These are phyloP conservation scores for Zosterops borbonicus DNA, from an alignment of 2,113 vertebrate species.

Conservation along the genomic window DNA sequence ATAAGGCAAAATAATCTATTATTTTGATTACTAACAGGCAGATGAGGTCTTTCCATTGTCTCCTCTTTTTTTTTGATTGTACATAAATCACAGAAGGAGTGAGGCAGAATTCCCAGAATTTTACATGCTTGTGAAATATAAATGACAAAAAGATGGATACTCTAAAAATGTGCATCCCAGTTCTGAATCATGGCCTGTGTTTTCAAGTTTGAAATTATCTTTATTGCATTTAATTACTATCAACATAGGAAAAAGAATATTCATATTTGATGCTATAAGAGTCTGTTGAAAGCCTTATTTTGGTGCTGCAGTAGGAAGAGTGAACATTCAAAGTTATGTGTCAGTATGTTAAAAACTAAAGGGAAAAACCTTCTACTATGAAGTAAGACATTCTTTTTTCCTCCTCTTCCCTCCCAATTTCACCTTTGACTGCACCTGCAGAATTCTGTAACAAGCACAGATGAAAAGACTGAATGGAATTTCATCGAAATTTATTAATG, in stretches of 20 bases:
- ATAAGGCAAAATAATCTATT: neutral
- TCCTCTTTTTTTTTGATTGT: neutral
- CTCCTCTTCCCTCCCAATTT: neutral
- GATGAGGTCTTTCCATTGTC: neutral
- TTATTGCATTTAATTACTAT: neutral
- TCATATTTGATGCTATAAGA: neutral
- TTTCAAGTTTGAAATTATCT: neutral
- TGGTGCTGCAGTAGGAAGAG: neutral
- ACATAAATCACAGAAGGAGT: neutral
- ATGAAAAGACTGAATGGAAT: slow-evolving; percentile 45
- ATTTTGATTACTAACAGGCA: neutral
- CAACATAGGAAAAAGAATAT: neutral
- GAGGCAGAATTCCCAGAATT: neutral
- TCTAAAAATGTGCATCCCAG: neutral
- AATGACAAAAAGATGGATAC: neutral
- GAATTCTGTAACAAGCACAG: neutral
- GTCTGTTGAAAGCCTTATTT: neutral
- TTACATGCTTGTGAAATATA: neutral
- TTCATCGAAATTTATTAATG: slow-evolving; percentile 48
- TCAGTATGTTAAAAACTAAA: slow-evolving; percentile 20
- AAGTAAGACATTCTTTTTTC: neutral
- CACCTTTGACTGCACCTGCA: slow-evolving; percentile 16
- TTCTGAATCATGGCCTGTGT: neutral
- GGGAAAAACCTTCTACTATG: neutral
- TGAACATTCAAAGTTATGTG: neutral